Percentiles rank a stretch among this genome's conserved stretches.
phyloP scores from a whole-genome alignment of 92 coral and sea anemone species.

The Actinostola sp. region DNA sequence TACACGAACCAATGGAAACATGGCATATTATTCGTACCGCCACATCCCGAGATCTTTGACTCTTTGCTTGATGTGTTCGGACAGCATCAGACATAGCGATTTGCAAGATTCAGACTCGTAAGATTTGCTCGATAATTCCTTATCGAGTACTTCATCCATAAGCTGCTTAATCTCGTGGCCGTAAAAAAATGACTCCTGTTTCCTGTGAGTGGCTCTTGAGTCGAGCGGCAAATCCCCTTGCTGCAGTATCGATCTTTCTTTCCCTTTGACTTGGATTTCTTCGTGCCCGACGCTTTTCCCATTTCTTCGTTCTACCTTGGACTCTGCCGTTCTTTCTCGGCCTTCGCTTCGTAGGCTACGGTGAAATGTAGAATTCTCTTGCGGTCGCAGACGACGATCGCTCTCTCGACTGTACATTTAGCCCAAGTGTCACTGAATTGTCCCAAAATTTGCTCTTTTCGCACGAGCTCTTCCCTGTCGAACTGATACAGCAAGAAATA shows the following conservation, averaged over 20 bases:
- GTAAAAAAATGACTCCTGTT: slow-evolving; percentile 40
- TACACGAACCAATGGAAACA: slow-evolving; percentile 75
- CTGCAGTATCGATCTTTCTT: background rate
- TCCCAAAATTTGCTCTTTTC: background rate
- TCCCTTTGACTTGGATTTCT: background rate
- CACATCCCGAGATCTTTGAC: slow-evolving; percentile 74
- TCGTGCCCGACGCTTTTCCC: slow-evolving; percentile 12
- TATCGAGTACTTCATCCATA: slow-evolving; percentile 67
- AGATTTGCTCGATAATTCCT: slow-evolving; percentile 39
- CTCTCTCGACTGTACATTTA: slow-evolving; percentile 28
- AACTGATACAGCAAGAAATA: background rate
- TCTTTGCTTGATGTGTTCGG: slow-evolving; percentile 73
- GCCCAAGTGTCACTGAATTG: slow-evolving; percentile 1
- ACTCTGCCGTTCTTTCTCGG: slow-evolving; percentile 6
- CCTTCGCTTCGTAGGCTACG: slow-evolving; percentile 55
- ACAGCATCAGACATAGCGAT: slow-evolving; percentile 53
- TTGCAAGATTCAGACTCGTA: slow-evolving; percentile 62
- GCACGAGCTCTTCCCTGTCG: background rate
- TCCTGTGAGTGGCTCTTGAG: slow-evolving; percentile 2
- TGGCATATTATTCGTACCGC: slow-evolving; percentile 77
- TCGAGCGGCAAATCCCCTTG: slow-evolving; percentile 6
- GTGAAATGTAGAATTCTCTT: slow-evolving; percentile 49
- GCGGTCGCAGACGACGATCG: slow-evolving; percentile 37
- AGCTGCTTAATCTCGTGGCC: slow-evolving; percentile 61
- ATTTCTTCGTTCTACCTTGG: slow-evolving; percentile 25